Percentiles rank a stretch among this genome's conserved stretches.
Evolutionary conservation across 2,888 invertebrate genomes (phyloP).

Genomic region (Resseliella maxima): DNA sequence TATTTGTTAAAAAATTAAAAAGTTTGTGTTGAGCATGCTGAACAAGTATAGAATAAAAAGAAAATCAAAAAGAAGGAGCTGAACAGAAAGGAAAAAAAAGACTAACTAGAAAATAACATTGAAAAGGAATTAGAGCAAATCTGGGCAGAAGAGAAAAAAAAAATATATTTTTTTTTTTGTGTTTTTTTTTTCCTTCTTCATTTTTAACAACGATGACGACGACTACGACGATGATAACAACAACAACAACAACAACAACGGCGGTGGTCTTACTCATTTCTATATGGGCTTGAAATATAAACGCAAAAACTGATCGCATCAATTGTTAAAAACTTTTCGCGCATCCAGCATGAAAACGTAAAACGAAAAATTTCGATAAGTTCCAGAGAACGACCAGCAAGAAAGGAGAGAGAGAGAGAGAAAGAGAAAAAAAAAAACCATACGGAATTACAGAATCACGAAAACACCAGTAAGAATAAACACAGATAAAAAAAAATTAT

Average conservation of each 20-base stretch:
- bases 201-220: neutral
- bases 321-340: slow-evolving; percentile 51
- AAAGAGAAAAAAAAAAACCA: neutral
- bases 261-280: neutral
- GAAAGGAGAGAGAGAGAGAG: no score
- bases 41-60: neutral
- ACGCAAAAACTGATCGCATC: slow-evolving; percentile 47
- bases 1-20: slow-evolving; percentile 53
- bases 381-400: slow-evolving; percentile 12
- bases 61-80: neutral
- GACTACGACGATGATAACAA: neutral
- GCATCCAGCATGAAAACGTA: slow-evolving; percentile 26
- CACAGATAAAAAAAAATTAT: neutral
- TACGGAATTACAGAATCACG: slow-evolving; percentile 26
- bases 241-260: neutral
- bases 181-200: neutral
- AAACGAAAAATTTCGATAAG: slow-evolving; percentile 37
- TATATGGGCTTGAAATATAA: neutral
- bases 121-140: slow-evolving; percentile 38
- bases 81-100: slow-evolving; percentile 25
- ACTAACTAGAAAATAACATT: slow-evolving; percentile 44
- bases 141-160: neutral
- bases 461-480: neutral
- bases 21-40: slow-evolving; percentile 45
- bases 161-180: neutral